Evolutionary conservation across 2,113 vertebrate genomes (phyloP).

Genomic region (Spilogale gracilis): DNA sequence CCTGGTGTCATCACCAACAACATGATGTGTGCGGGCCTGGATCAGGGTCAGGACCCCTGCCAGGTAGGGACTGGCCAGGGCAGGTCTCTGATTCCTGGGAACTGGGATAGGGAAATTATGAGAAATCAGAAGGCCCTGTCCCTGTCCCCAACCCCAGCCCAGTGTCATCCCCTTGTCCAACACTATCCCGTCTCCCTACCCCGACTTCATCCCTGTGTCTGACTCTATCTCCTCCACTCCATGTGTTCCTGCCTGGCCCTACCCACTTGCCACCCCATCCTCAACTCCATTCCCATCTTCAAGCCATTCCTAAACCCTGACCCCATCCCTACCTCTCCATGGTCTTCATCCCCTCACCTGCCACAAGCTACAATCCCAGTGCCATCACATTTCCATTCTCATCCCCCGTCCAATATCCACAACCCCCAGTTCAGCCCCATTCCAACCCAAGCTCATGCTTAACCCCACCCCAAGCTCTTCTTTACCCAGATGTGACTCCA

Average conservation of each 20-base stretch:
- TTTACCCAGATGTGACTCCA: too few relatives aligned
- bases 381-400: accelerated
- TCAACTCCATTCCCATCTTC: too few relatives aligned
- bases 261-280: too few relatives aligned
- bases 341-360: too few relatives aligned
- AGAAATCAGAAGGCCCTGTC: not conserved
- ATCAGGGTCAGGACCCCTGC: conserved; percentile 91
- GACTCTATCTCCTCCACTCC: not conserved
- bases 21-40: conserved; percentile 92
- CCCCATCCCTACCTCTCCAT: accelerated
- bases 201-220: not conserved
- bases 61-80: conserved; percentile 85
- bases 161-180: not conserved
- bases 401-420: not conserved
- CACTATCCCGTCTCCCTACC: too few relatives aligned
- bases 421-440: not conserved
- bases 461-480: too few relatives aligned
- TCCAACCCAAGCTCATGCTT: not conserved
- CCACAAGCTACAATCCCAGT: not conserved
- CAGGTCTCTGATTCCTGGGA: not conserved
- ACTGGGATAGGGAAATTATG: not conserved
- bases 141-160: not conserved
- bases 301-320: accelerated
- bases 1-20: conserved; percentile 87
- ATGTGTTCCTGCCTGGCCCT: not conserved